phyloP scores from a whole-genome alignment of 2,797 vertebrate genomes.

The Aselliscus stoliczkanus region DNA sequence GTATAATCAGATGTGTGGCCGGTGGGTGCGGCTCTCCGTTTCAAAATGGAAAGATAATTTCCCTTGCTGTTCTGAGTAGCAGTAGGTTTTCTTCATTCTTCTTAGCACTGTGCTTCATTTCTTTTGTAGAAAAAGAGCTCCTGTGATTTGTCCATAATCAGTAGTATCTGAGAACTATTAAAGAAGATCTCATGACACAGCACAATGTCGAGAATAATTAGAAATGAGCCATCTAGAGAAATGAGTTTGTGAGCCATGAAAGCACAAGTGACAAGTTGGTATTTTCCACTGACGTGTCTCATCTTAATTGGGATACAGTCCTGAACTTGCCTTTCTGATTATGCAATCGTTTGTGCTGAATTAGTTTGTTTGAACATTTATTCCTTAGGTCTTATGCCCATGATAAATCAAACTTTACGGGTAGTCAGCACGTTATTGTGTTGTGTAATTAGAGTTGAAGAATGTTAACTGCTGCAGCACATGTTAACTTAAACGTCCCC shows the following conservation, averaged over 20 bases:
- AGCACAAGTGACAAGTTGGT: no score
- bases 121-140: not conserved
- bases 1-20: no score
- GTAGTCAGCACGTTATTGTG: constrained; percentile 72
- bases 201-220: not conserved
- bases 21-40: not conserved
- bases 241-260: not conserved
- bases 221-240: not conserved
- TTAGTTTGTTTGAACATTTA: constrained; percentile 48
- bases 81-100: not conserved
- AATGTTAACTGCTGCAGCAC: no score
- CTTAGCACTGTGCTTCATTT: not conserved
- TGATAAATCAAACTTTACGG: constrained; percentile 45
- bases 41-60: not conserved
- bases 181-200: not conserved
- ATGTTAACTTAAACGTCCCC: constrained; percentile 43
- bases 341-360: not conserved
- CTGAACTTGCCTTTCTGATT: not conserved
- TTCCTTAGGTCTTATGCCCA: constrained; percentile 57
- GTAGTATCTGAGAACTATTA: not conserved
- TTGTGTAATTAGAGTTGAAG: constrained; percentile 74
- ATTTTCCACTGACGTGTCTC: not conserved
- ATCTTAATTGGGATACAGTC: not conserved
- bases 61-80: not conserved
- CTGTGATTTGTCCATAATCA: not conserved